These are phyloP conservation scores for Catocala nupta DNA, from an alignment of 2,888 invertebrate genomes.

Conservation along the genomic window DNA sequence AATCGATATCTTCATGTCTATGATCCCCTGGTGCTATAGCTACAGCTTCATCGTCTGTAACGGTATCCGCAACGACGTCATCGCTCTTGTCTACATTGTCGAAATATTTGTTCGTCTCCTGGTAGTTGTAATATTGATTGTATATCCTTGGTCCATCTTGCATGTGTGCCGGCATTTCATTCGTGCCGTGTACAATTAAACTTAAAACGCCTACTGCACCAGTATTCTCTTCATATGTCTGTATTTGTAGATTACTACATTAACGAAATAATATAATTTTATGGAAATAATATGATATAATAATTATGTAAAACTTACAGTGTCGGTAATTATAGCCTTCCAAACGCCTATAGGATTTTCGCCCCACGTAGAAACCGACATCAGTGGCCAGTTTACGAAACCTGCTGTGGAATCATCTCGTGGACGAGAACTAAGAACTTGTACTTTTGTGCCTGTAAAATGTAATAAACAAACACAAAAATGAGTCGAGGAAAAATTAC, in stretches of 20 bases:
- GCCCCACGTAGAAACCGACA: constrained; percentile 97
- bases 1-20: constrained; percentile 48
- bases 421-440: constrained; percentile 90
- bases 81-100: constrained; percentile 37
- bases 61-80: constrained; percentile 52
- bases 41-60: constrained; percentile 54
- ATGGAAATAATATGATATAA: not conserved
- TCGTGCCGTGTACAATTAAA: constrained; percentile 92
- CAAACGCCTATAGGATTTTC: constrained; percentile 92
- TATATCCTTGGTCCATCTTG: constrained; percentile 85
- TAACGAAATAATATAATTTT: no score
- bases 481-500: not conserved
- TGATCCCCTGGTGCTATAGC: constrained; percentile 59
- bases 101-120: constrained; percentile 56
- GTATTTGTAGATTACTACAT: constrained; percentile 16
- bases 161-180: constrained; percentile 89
- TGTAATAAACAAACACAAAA: not conserved
- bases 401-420: constrained; percentile 91
- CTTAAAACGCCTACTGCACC: constrained; percentile 88
- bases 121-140: constrained; percentile 79
- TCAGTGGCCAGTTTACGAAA: constrained; percentile 94
- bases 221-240: constrained; percentile 79
- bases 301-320: constrained; percentile 62
- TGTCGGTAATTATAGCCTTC: constrained; percentile 83
- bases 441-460: constrained; percentile 89